Base-by-base conservation (phyloP, 2,113 vertebrate genomes). In the Oreotrochilus melanogaster region DNA sequence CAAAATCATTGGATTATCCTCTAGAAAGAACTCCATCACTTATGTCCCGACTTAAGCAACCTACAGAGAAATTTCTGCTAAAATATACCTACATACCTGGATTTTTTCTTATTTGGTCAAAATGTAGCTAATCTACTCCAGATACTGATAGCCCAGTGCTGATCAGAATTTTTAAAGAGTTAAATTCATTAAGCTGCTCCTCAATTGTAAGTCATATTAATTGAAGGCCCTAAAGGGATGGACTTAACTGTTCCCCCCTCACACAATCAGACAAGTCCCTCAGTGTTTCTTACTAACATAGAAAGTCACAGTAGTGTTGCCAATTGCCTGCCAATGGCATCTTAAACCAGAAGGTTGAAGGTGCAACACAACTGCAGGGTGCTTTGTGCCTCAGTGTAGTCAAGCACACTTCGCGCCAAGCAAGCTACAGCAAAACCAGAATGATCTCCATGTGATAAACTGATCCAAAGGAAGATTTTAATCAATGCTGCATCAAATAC, bases 241-340 rank as follows among this genome's bases (percentile, higher is more conserved):
- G 11, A 66, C 12, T 19, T 18, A 61, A 56, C 28, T 47, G 15
- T 35, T 58, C 14, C 75, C 14, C 37, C 31, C 28, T 61, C 60
- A 57, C 23, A 56, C 16, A 71, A 61, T 45, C 45, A 69, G 53
- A 35, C 9, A 53, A 61, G 37, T 57, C 54, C 33, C 17, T 72
- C 9, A 2, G 35, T 0, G 0, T 39, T 75, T 78, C 50, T 45
- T 33, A 72, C 27, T 53, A 33, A 69, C 0, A 5, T 7, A 69
- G 14, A 35, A 85, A 69, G 42, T 50, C 54, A 71, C 7, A 3
- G 11, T 1, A 42, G 48, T 28, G 11, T 13, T 75, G 57, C 15
- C 39, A 64, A 7, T 10, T 60, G 45, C 35, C 31, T 78, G 31
- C 19, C 50, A 65, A 17, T 10, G n/a, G 22, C 53, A 51, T 35